Base-by-base conservation (phyloP, 2,113 vertebrate species). In the Siniperca knerii region DNA sequence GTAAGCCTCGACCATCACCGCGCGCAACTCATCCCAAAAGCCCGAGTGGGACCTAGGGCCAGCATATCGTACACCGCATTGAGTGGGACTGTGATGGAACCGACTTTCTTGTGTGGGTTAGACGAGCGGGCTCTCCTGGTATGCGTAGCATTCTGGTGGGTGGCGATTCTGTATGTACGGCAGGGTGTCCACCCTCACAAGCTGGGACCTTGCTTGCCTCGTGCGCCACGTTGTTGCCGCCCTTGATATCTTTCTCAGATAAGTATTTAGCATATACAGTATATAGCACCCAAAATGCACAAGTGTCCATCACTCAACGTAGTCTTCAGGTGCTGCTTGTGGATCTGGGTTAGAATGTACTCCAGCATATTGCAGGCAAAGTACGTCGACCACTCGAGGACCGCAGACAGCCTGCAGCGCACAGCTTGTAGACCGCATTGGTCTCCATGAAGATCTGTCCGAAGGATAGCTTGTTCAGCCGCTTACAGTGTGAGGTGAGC, bases 341-440 rank as follows among this genome's bases (percentile, higher is more conserved):
- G 15, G 9, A 76, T 75, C 15, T 82, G 72, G 8, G 42, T 40
- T 4, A 82, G 2, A 1, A 76, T 4, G 54, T 82, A 75, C 0
- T 64, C 81, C 0, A 83, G 58, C 15, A 21, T 29, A 4, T 48
- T 65, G 25, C 74, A 83, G 0, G 54, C 74, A 1, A 77, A 83
- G 1, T 0, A 3, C 10, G 52, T 82, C 62, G 2, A 75, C 4
- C 0, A 12, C 61, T 0, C 74, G 44, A 4, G 74, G 81, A 9
- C 81, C 65, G 66, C 0, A 83, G 65, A 12, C 81, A 83, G 2
- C 66, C 81, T 0, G 66, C 73, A 0, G 20, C 6, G 33, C 81
- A 83, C 12, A 83, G 37, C 8, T 71, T 82, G 50, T 75, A 82
- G 2, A 82, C 79, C 0, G 52, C 79, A 6, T 75, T 75, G 11